These are phyloP conservation scores for Furcula furcula DNA, from an alignment of 2,888 invertebrate genomes.

Conservation along the genomic window DNA sequence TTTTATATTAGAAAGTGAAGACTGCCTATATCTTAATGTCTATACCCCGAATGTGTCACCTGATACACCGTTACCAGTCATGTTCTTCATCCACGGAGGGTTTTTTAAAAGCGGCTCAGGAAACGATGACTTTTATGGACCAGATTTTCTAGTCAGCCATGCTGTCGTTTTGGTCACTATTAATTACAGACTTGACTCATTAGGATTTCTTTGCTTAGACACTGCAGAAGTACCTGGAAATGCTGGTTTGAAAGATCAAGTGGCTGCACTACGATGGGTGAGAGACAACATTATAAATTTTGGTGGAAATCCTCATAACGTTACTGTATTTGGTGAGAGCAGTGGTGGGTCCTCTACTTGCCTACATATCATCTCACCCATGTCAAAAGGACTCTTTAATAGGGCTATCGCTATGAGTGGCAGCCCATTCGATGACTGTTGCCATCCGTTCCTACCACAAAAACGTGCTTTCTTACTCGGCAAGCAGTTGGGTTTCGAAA, in stretches of 20 bases:
- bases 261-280: constrained; percentile 28
- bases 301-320: constrained; percentile 31
- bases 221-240: constrained; percentile 77
- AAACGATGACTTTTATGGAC: constrained; percentile 35
- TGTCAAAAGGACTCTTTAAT: constrained; percentile 37
- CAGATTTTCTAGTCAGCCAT: constrained; percentile 24
- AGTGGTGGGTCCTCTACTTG: constrained; percentile 20
- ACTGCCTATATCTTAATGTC: constrained; percentile 51
- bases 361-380: constrained; percentile 33
- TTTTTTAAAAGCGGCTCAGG: constrained; percentile 39
- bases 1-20: constrained; percentile 31
- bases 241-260: constrained; percentile 64
- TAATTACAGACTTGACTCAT: constrained; percentile 67
- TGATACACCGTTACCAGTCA: constrained; percentile 10
- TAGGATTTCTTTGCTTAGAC: constrained; percentile 74
- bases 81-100: constrained; percentile 45
- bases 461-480: too few species aligned
- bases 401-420: constrained; percentile 38
- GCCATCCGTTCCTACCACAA: too few species aligned
- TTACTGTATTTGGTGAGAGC: constrained; percentile 34
- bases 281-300: constrained; percentile 24
- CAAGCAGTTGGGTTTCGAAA: too few species aligned
- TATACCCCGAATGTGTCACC: constrained; percentile 25
- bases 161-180: constrained; percentile 45
- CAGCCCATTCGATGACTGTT: too few species aligned